phyloP scores from a whole-genome alignment of 2,797 vertebrate genomes.

The Dromococcyx pavoninus region DNA sequence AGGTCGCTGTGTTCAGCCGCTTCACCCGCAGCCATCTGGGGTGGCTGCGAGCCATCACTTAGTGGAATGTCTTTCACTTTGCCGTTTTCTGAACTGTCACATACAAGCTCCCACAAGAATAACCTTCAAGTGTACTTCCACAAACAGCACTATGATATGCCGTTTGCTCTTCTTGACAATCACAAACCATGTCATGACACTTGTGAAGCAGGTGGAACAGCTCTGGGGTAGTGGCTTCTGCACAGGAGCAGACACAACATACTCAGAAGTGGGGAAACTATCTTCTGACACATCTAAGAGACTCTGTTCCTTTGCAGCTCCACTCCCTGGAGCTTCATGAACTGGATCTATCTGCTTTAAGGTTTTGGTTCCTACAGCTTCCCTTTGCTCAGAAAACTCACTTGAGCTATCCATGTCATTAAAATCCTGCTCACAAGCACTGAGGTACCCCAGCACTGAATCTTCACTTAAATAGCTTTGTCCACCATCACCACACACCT shows the following conservation, averaged over 20 bases:
- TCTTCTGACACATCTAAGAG: not conserved
- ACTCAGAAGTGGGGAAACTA: not conserved
- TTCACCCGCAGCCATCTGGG: not conserved
- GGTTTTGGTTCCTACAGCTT: not conserved
- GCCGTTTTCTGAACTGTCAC: not conserved
- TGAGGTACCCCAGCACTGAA: slow-evolving; percentile 68
- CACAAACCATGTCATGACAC: not conserved
- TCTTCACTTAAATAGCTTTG: not conserved
- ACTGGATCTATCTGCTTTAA: not conserved
- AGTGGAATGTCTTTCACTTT: not conserved
- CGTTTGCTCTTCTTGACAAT: not conserved
- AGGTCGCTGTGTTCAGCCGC: not conserved
- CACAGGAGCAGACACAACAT: not conserved
- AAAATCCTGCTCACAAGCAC: slow-evolving; percentile 25
- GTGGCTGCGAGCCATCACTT: not conserved
- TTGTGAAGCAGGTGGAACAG: not conserved
- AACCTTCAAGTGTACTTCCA: not conserved
- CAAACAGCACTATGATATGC: not conserved
- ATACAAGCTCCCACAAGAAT: not conserved
- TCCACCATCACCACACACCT: not conserved
- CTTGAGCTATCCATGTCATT: not conserved
- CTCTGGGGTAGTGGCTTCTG: not conserved
- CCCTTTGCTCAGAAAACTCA: not conserved
- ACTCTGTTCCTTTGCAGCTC: not conserved
- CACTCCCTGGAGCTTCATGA: not conserved